phyloP scores from a whole-genome alignment of 2,113 vertebrate genomes.

The Phalacrocorax pelagicus region DNA sequence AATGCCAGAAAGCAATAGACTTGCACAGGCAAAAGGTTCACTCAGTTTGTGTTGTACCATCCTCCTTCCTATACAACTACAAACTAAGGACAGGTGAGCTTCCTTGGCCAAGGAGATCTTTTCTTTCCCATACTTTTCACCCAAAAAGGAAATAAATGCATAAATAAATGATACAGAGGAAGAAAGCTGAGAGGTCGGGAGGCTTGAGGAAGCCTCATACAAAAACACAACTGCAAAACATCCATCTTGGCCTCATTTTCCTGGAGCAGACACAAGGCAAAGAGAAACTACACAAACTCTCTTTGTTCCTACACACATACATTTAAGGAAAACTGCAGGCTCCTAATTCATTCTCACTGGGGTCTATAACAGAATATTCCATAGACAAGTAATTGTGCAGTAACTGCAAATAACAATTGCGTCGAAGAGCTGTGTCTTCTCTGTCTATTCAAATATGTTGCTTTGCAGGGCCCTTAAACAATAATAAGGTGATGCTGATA shows the following conservation, averaged over 20 bases:
- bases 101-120: not conserved
- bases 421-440: not conserved
- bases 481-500: not conserved
- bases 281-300: not conserved
- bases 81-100: not conserved
- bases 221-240: not conserved
- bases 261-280: not conserved
- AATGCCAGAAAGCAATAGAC: not conserved
- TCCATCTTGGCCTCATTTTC: not conserved
- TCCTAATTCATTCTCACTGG: not conserved
- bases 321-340: not conserved
- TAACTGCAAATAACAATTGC: not conserved
- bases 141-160: not conserved
- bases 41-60: too few species aligned
- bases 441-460: not conserved
- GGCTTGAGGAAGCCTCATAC: not conserved
- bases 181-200: not conserved
- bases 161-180: not conserved
- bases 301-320: not conserved
- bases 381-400: not conserved
- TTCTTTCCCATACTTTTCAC: not conserved
- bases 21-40: not conserved
- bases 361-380: not conserved
- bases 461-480: not conserved
- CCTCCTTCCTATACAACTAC: not conserved